Base-by-base conservation (phyloP, 2,888 invertebrate species). In the Diarsia rubi region DNA sequence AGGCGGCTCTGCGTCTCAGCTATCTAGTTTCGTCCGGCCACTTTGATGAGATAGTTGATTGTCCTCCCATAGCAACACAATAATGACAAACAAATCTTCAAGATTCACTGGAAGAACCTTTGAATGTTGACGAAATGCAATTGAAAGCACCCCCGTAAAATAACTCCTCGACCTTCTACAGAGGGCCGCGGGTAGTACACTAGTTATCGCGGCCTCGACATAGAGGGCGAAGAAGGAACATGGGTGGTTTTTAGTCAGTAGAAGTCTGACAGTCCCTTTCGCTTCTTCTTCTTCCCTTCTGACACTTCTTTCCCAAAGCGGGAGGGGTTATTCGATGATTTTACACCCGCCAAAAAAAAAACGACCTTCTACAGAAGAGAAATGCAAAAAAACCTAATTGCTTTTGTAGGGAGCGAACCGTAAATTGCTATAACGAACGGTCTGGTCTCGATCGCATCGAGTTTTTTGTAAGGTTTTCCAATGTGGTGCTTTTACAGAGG, bases 381-480 rank as follows among this genome's bases (percentile, higher is more conserved):
- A 62, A 44, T 31, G 14, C 12, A 54, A 77, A 65, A 54, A 66
- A 45, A 45, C 16, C 19, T 59, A 65, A 78, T 65, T 78, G 82
- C 64, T 78, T 82, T 82, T 78, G 71, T 82, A 62, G 68, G 49
- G 47, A 66, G 49, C 59, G 64, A 69, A 69, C 59, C 69, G 78
- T 69, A 82, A 78, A 82, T 82, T 65, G 52, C 70, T 60, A 14
- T 78, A 79, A 69, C 79, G 82, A 79, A 64, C 54, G 70, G 47
- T 65, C 52, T 54, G 82, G 24, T 31, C 45, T 45, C 79, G 66
- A 79, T 67, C 47, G 62, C 31, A 52, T 82, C 49, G 63, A 68
- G 79, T 52, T 83, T 79, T 83, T 83, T 66, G 66, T 78, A 71
- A 78, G 70, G 68, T 82, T 78, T 82, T 71, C 73, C 79, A 79